Conservation (phyloP, 35 echinoderm and acorn worm species). For the Heliocidaris tuberculata region DNA sequence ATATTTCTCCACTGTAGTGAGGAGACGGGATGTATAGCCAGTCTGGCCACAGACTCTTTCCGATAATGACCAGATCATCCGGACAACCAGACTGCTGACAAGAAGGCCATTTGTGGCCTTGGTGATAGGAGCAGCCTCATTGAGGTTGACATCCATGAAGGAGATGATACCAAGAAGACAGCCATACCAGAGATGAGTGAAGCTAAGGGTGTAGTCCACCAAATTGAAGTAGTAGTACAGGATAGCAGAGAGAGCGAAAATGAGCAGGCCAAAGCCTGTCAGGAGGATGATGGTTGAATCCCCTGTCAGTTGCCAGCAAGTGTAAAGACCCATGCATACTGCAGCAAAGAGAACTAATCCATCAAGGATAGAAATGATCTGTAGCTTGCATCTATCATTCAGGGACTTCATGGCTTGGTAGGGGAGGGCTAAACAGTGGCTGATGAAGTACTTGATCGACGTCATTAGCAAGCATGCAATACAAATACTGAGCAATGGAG, state of each 20-base stretch:
- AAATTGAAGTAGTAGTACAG: conserved; percentile 94
- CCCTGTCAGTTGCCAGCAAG: conserved; percentile 75
- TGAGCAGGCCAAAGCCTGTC: conserved; percentile 74
- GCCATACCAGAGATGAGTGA: conserved; percentile 91
- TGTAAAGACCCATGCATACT: conserved; percentile 78
- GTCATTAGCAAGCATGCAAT: conserved; percentile 48
- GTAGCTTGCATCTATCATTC: conserved; percentile 68
- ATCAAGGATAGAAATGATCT: conserved; percentile 64
- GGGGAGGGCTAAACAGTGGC: conserved; percentile 78
- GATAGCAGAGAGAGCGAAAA: conserved; percentile 82
- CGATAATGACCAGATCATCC: conserved; percentile 64
- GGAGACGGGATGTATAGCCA: conserved; percentile 62
- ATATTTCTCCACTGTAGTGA: conserved; percentile 78
- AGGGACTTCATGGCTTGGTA: conserved; percentile 57
- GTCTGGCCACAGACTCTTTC: conserved; percentile 67
- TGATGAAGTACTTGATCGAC: conserved; percentile 79
- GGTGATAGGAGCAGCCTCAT: conserved; percentile 28
- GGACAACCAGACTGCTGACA: conserved; percentile 68
- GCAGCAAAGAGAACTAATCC: conserved; percentile 71
- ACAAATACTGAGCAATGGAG: background rate
- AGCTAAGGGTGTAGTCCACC: conserved; percentile 59
- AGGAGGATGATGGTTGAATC: conserved; percentile 72
- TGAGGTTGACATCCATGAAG: conserved; percentile 53
- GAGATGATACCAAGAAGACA: conserved; percentile 90
- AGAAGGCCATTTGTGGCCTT: conserved; percentile 66